phyloP scores from a whole-genome alignment of 2,797 vertebrate species.

The Chromis chromis region DNA sequence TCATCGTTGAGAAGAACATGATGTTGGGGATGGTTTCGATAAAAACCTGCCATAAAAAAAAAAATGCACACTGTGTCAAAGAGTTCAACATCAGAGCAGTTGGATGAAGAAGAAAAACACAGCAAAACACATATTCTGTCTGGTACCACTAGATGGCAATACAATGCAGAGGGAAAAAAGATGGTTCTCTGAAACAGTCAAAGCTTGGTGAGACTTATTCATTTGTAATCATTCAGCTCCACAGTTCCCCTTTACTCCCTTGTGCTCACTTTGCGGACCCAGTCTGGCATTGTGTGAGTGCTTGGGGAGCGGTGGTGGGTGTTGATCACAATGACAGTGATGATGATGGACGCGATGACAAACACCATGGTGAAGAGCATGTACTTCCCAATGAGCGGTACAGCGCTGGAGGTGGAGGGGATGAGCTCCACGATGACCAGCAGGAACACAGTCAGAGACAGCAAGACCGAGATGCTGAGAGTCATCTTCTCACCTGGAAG shows the following conservation, averaged over 20 bases:
- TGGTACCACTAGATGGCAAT: slow-evolving; percentile 70
- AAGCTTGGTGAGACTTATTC: neutral
- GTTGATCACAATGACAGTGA: slow-evolving; percentile 97
- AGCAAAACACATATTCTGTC: neutral
- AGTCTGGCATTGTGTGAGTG: slow-evolving; percentile 93
- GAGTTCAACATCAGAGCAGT: neutral
- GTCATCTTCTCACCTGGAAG: slow-evolving; percentile 96
- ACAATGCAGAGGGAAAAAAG: slow-evolving; percentile 40
- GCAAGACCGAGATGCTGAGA: slow-evolving; percentile 94
- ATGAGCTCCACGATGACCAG: slow-evolving; percentile 98
- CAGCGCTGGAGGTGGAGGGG: slow-evolving; percentile 95
- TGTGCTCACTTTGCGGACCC: slow-evolving; percentile 91
- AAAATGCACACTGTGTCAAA: neutral
- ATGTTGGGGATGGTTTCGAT: slow-evolving; percentile 93
- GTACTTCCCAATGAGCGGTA: slow-evolving; percentile 97
- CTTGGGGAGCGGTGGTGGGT: slow-evolving; percentile 96
- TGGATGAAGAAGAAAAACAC: neutral
- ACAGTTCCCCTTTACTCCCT: neutral
- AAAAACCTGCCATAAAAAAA: slow-evolving; percentile 85
- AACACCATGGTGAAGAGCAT: slow-evolving; percentile 99
- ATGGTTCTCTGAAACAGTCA: too few relatives aligned
- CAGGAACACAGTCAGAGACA: slow-evolving; percentile 96
- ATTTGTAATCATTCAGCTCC: neutral
- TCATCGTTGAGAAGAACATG: slow-evolving; percentile 98
- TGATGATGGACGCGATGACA: slow-evolving; percentile 96